These are phyloP conservation scores for Scaptodrosophila latifasciaeformis DNA, from an alignment of 2,888 invertebrate species.

Conservation along the genomic window DNA sequence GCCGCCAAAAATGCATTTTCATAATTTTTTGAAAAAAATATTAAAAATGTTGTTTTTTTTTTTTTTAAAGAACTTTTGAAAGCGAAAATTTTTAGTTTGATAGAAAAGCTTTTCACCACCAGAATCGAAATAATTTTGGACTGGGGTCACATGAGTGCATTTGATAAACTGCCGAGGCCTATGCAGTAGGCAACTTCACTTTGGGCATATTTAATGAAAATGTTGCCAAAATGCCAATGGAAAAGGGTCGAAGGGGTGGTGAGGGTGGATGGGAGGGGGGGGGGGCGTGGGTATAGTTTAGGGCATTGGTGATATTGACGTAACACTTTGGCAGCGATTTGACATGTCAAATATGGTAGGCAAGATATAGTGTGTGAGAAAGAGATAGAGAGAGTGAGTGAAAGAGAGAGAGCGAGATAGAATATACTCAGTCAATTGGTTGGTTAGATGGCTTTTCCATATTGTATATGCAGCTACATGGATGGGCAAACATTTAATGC, in stretches of 20 bases:
- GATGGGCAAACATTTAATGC: background rate
- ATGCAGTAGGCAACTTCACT: slow-evolving; percentile 68
- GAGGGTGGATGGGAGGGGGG: background rate
- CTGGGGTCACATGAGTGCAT: slow-evolving; percentile 37
- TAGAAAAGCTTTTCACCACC: too few species aligned
- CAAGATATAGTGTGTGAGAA: slow-evolving; percentile 40
- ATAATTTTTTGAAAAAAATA: too few species aligned
- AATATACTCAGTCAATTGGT: background rate
- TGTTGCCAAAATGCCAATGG: slow-evolving; percentile 53
- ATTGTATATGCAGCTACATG: too few species aligned
- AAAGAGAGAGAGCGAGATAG: background rate
- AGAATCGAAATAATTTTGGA: too few species aligned
- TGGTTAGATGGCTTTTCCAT: background rate
- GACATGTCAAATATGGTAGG: slow-evolving; percentile 68
- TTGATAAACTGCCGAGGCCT: slow-evolving; percentile 68
- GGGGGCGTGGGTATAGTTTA: slow-evolving; percentile 30
- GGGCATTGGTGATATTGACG: slow-evolving; percentile 60
- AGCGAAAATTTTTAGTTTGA: too few species aligned
- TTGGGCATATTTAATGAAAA: slow-evolving; percentile 72
- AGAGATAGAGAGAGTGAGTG: background rate
- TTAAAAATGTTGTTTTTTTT: too few species aligned
- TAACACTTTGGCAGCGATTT: slow-evolving; percentile 70
- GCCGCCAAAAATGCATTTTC: too few species aligned
- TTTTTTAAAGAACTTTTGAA: too few species aligned
- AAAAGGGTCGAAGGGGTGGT: slow-evolving; percentile 3